Conservation (phyloP, 2,113 vertebrate species). For the Nettapus auritus region DNA sequence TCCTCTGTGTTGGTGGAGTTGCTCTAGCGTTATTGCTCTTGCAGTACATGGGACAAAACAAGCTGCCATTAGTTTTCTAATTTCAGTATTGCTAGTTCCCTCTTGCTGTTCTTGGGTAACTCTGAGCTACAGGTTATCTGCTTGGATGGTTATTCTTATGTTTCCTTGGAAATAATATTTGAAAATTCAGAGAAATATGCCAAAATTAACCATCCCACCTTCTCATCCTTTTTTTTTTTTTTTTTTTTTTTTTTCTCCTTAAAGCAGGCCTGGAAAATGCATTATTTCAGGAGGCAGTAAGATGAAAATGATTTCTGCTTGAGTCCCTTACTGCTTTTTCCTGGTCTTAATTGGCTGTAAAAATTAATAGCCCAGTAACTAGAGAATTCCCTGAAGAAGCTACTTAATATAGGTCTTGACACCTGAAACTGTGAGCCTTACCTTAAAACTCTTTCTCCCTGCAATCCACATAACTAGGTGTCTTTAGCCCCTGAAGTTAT, state of each 20-base stretch:
- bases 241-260: neutral
- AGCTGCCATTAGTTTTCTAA: neutral
- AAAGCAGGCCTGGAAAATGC: neutral
- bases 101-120: neutral
- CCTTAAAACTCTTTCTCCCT: neutral
- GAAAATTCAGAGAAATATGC: neutral
- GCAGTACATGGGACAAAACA: neutral
- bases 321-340: neutral
- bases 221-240: neutral
- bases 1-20: neutral
- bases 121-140: neutral
- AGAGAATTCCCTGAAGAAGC: neutral
- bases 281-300: neutral
- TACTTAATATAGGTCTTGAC: neutral
- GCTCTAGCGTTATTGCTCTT: neutral
- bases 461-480: neutral
- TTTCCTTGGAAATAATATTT: neutral
- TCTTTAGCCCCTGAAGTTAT: neutral
- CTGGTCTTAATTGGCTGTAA: neutral
- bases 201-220: neutral
- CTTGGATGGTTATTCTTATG: neutral
- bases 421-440: neutral
- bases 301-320: neutral
- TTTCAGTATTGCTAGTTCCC: neutral
- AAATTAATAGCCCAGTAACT: neutral